Evolutionary conservation across 92 coral and sea anemone species (phyloP), one percentile per base, ranked within the genome.

Genomic region (Galaxea fascicularis): DNA sequence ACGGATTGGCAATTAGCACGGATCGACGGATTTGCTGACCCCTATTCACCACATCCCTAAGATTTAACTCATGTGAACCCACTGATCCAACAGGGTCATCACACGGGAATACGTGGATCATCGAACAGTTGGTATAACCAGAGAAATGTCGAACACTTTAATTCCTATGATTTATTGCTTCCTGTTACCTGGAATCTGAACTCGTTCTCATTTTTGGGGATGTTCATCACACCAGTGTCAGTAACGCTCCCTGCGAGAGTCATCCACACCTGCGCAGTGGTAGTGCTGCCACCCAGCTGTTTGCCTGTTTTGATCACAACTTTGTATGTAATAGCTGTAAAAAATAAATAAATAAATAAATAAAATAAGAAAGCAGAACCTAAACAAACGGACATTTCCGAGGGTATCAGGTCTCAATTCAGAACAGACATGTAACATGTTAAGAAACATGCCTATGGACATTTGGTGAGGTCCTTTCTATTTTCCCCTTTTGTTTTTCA

Each of bases 251-350:
- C 98, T 4, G 98, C 98, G 22, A 96, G 82, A 0, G 94, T 92
- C 98, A 96, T 96, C 98, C 98, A 96, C 7, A 92, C 94, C 63
- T 89, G 95, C 39, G 98, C 98, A 53, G 98, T 94, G 0, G 98
- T 96, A 45, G 96, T 95, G 17, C 96, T 91, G 0, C 98, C 98
- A 17, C 98, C 98, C 39, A 96, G 30, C 76, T 95, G 95, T 64
- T 94, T 96, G 3, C 98, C 98, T n/a, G 98, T 94, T 91, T 92
- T 95, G 82, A 96, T 92, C 17, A 96, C 96, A 21, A 94, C 98
- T 85, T 96, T 96, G 80, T 94, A 96, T 28, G 98, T 93, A 21
- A 96, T 86, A 71, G 94, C 98, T 96, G 91, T 10, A n/a, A 64
- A 10, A 35, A n/a, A n/a, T n/a, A n/a, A n/a, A n/a, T n/a, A n/a